Base-by-base conservation (phyloP, 2,113 vertebrate genomes). In the Scophthalmus maximus region DNA sequence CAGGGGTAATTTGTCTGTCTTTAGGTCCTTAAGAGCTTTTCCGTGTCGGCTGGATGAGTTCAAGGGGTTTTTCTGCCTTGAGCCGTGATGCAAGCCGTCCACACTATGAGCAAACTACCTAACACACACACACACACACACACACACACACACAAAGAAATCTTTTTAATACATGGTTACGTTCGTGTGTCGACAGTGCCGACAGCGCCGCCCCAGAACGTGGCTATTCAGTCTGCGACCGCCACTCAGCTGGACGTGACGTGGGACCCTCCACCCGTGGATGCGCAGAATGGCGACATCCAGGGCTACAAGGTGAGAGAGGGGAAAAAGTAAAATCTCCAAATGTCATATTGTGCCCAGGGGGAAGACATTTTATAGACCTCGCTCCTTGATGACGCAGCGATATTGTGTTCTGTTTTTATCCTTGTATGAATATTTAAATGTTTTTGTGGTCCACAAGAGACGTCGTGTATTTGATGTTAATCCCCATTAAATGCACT, bases 231-330 rank as follows among this genome's bases (percentile, higher is more conserved):
- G 52, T 93, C 95, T 0, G 70, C 94, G 51, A 95, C 96, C 0
- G 97, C 98, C 79, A 97, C 96, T 1, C 98, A 99, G 91, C 93
- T 99, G 63, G 97, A 99, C 1, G 94, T 99, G 86, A 96, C 91
- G 0, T 99, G 98, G 98, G 96, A 97, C 0, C 96, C 97, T 0
- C 98, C 97, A 0, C 97, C 96, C 0, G 65, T 90, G 1, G 93
- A 97, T 8, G 94, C 88, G n/a, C 97, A 96, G 90, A 98, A 99
- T 0, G 97, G 97, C 50, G 97, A 99, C 91, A 96, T 99, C 59
- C 97, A 99, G 80, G 98, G 97, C 30, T 99, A 99, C 88, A 99
- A 99, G 97, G 98, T 95, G n/a, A n/a, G n/a, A n/a, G n/a, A n/a
- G n/a, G n/a, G n/a, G n/a, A n/a, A n/a, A n/a, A n/a, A n/a, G n/a